A percentile compares a stretch with the other conserved stretches of the same genome.
Conservation (phyloP, 2,888 invertebrate species). For the Endotricha flammealis region DNA sequence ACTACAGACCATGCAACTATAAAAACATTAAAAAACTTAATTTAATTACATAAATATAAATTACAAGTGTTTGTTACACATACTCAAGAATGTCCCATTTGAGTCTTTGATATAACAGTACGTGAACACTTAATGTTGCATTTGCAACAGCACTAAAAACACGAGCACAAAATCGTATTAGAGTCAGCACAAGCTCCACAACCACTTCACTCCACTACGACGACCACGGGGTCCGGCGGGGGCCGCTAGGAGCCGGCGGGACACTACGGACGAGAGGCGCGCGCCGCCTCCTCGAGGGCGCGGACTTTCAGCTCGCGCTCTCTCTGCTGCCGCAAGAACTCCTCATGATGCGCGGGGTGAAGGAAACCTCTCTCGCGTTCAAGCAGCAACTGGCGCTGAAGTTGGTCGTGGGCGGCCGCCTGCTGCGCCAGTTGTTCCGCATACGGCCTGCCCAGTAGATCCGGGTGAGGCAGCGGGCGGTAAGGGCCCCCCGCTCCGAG, state of each 20-base stretch:
- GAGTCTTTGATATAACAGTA: conserved; percentile 31
- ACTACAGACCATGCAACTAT: conserved; percentile 72
- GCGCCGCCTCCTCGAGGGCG: conserved; percentile 90
- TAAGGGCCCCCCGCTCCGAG: conserved; percentile 73
- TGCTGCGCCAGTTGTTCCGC: conserved; percentile 89
- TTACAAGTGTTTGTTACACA: conserved; percentile 60
- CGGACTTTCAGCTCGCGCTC: conserved; percentile 91
- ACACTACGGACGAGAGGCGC: conserved; percentile 75
- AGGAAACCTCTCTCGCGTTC: conserved; percentile 86
- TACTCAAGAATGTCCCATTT: conserved; percentile 31
- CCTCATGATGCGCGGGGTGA: conserved; percentile 76
- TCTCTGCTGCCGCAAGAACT: conserved; percentile 85
- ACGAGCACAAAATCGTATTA: conserved; percentile 2
- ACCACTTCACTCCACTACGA: conserved; percentile 34
- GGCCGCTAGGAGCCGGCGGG: conserved; percentile 18
- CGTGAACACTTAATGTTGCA: conserved; percentile 31
- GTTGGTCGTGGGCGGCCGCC: conserved; percentile 89
- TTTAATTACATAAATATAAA: conserved; percentile 59
- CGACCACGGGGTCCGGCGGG: conserved; percentile 23
- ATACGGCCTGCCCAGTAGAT: conserved; percentile 88
- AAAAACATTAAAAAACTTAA: conserved; percentile 66
- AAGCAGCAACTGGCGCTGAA: conserved; percentile 89
- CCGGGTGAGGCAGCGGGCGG: conserved; percentile 85
- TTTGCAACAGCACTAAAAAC: conserved; percentile 7
- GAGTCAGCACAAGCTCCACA: conserved; percentile 16